Base-by-base conservation (phyloP, 2,888 invertebrate species). In the Chrysodeixis includens region DNA sequence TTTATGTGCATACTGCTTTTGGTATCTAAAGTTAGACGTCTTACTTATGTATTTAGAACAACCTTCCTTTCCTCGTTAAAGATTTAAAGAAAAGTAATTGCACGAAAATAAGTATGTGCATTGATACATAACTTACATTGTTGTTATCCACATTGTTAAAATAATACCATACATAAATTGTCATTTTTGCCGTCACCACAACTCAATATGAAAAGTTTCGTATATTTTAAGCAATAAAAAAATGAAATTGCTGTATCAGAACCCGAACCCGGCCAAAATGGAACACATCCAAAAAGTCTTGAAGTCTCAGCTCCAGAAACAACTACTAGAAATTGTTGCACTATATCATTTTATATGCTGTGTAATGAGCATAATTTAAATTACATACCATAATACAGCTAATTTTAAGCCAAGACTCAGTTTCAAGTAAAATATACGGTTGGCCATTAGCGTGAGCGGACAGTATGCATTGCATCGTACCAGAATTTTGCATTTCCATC, bases 401-500 rank as follows among this genome's bases (percentile, higher is more conserved):
- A 83, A 84, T 86, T 83, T 81, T 68, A 72, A 75, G 71, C 62
- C 62, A 60, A 71, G 62, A 52, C 67, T 69, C 69, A 70, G 72
- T 79, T 70, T 69, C 66, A 71, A 71, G 74, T 76, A 79, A 81
- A 84, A 87, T 85, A 80, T 83, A 82, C 77, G 71, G 74, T 72
- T 70, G 74, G 80, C 83, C 83, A 87, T 88, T 87, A 88, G 74
- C 77, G 72, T 64, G 77, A 72, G 76, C 79, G 84, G 83, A 85
- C 86, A 87, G 84, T 88, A 86, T 89, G 87, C 90, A 88, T 88
- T 86, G 88, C 87, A 84, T 82, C 79, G 82, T 83, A 82, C 81
- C 80, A 85, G 86, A 85, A 86, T 85, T 87, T 87, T 85, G 87
- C 90, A 92, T 92, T 93, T 91, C 89, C 88, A 92, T 93, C 89